Base-by-base conservation (phyloP, 2,888 invertebrate genomes). In the Brenthis ino region DNA sequence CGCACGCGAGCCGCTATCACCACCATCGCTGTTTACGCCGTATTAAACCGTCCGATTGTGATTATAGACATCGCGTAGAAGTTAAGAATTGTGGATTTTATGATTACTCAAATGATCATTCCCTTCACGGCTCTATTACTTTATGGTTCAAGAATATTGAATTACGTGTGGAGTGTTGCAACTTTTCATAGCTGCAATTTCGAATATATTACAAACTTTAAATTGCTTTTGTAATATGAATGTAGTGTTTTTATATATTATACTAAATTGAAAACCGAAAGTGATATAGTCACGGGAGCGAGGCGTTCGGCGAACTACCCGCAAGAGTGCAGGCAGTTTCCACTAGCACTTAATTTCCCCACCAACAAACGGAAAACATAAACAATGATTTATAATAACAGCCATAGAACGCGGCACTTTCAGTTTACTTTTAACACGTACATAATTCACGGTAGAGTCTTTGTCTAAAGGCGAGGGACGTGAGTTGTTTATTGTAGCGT, bases 331-430 rank as follows among this genome's bases (percentile, higher is more conserved):
- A 54, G 57, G 63, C 65, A 68, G 70, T 72, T 88, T 85, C 86
- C 80, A 87, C 88, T 85, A 88, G 82, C 88, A 89, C 88, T 91
- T 91, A 91, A 91, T 92, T 90, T 86, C 82, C 83, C 82, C 83
- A 86, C 86, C 82, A 88, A 87, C 88, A 91, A 93, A 91, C 93
- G 93, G 93, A 93, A 93, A 93, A 88, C 93, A 93, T 93, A 93
- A 93, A 89, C 91, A 92, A 93, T 93, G 93, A 93, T 93, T 93
- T 93, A 93, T 93, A 91, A 89, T 92, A 92, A 90, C 91, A 86
- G 84, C 88, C 88, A 89, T 87, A 91, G 86, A 91, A 87, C 88
- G 90, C 86, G 89, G 86, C 89, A 93, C 92, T 93, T 92, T 91
- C 89, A 89, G 91, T 92, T 92, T 92, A 93, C 91, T 92, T 93